These are phyloP conservation scores for Platanista minor DNA, from an alignment of 2,113 vertebrate genomes.

Conservation along the genomic window DNA sequence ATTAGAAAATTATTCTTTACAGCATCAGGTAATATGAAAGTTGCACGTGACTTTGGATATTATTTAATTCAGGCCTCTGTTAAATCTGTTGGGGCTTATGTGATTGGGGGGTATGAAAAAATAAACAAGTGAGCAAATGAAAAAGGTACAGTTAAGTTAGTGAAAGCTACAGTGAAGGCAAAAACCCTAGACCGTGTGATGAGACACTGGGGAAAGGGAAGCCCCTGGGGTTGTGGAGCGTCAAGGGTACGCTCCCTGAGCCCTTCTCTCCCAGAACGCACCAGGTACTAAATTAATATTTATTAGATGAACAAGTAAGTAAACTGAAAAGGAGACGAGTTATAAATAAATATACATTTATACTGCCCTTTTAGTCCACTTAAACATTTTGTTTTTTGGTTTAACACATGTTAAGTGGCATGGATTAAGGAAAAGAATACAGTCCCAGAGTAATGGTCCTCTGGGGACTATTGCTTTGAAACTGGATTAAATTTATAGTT, in stretches of 20 bases:
- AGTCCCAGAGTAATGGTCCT: neutral
- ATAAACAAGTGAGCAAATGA: neutral
- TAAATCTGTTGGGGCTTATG: neutral
- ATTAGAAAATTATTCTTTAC: neutral
- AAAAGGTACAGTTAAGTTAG: neutral
- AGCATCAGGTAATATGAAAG: neutral
- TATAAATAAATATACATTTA: neutral
- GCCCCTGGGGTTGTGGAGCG: rapidly evolving
- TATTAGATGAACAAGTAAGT: neutral
- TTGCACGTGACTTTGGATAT: neutral
- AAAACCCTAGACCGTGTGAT: neutral
- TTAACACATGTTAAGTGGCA: neutral
- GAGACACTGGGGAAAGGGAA: neutral
- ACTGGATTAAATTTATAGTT: neutral
- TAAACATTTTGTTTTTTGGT: neutral
- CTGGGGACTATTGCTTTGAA: neutral
- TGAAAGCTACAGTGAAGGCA: neutral
- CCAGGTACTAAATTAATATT: neutral
- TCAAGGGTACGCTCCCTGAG: neutral
- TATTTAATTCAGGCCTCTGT: neutral
- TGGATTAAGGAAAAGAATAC: neutral
- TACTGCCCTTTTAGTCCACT: neutral
- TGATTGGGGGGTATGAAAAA: neutral
- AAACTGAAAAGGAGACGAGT: neutral
- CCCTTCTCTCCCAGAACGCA: neutral